phyloP scores from a whole-genome alignment of 2,797 vertebrate species.

The Vultur gryphus region DNA sequence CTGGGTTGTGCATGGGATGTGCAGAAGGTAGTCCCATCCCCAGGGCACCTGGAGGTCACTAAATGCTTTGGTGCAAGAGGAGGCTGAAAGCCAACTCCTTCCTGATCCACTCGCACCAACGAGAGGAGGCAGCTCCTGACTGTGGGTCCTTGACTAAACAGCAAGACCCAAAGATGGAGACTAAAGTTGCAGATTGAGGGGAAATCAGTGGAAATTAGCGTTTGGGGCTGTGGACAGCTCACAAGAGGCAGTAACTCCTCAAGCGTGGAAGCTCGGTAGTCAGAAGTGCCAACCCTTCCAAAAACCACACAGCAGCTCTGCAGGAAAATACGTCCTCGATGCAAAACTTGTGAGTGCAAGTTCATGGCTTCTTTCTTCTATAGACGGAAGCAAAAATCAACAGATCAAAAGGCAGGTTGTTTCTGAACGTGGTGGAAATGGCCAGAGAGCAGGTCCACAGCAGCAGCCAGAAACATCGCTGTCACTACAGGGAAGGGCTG shows the following conservation, averaged over 20 bases:
- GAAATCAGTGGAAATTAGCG: neutral
- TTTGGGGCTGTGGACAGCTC: neutral
- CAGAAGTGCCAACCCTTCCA: neutral
- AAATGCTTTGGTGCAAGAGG: neutral
- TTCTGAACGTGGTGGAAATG: neutral
- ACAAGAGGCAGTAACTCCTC: neutral
- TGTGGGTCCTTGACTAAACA: neutral
- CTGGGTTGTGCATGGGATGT: neutral
- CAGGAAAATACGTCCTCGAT: neutral
- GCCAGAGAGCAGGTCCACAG: neutral
- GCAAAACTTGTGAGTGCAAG: neutral
- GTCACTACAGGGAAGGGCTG: too few relatives aligned
- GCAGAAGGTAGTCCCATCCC: neutral
- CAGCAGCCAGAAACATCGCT: neutral
- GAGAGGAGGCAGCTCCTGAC: neutral
- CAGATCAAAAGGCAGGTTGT: neutral
- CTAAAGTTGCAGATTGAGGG: neutral
- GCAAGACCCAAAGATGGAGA: neutral
- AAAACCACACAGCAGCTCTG: neutral
- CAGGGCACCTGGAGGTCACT: neutral
- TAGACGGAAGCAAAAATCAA: neutral
- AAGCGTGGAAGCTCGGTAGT: neutral
- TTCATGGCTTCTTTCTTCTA: neutral
- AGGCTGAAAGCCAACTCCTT: neutral
- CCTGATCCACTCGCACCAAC: neutral